Conservation (phyloP, 2,797 vertebrate genomes). For the Champsocephalus esox region DNA sequence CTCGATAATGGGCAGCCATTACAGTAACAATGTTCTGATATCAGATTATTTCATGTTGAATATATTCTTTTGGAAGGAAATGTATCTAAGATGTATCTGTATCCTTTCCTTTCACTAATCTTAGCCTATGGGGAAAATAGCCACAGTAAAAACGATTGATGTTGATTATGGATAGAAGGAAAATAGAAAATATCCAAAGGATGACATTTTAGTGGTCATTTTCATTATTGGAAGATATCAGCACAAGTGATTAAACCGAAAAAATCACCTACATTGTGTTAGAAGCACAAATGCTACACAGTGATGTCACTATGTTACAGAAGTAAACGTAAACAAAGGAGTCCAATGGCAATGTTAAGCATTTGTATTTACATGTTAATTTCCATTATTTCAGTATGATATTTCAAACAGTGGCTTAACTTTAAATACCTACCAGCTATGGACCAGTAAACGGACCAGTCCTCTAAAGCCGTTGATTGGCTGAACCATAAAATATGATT, state of each 20-base stretch:
- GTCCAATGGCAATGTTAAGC: too few species aligned
- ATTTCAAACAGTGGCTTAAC: not conserved
- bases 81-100: not conserved
- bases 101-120: not conserved
- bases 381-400: not conserved
- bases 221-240: too few species aligned
- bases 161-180: too few species aligned
- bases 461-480: conserved; percentile 1
- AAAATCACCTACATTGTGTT: too few species aligned
- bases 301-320: too few species aligned
- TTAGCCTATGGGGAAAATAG: not conserved
- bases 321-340: too few species aligned
- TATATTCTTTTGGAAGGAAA: conserved; percentile 6
- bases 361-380: not conserved
- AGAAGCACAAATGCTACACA: too few species aligned
- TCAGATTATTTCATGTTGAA: conserved; percentile 14
- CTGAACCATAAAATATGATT: conserved; percentile 12
- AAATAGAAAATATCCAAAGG: too few species aligned
- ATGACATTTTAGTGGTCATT: too few species aligned
- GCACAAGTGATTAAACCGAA: too few species aligned
- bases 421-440: not conserved
- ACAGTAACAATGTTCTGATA: not conserved
- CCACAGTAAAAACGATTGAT: too few species aligned
- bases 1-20: conserved; percentile 12
- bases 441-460: not conserved